Evolutionary conservation across 2,113 vertebrate genomes (phyloP).

Genomic region (Antigone vipio): DNA sequence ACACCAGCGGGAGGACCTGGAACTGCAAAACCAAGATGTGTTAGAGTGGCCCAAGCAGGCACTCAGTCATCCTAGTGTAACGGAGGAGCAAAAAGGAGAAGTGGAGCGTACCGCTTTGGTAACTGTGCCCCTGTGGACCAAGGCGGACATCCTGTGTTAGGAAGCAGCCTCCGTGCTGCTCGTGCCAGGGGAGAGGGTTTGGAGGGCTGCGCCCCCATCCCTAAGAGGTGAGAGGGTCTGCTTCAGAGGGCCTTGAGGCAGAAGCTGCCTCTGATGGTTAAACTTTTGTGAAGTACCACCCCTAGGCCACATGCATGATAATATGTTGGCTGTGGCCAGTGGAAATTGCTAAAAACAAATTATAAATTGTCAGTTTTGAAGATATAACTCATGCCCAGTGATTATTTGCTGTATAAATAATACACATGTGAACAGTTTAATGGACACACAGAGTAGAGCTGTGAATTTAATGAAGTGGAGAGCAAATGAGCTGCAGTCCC

Average conservation of each 20-base stretch:
- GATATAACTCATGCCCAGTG: background rate
- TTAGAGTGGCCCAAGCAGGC: background rate
- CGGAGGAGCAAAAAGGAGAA: background rate
- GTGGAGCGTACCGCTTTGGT: accelerated
- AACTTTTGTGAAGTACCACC: background rate
- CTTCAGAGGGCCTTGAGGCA: background rate
- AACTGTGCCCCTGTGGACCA: accelerated
- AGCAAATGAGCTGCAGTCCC: background rate
- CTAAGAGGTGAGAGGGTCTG: background rate
- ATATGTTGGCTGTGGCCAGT: accelerated
- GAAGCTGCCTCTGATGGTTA: background rate
- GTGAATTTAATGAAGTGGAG: background rate
- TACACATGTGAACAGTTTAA: background rate
- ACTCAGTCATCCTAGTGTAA: background rate
- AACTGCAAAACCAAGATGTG: constrained; percentile 69
- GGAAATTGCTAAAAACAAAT: background rate
- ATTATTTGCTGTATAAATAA: background rate
- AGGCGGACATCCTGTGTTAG: background rate
- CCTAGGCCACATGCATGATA: background rate
- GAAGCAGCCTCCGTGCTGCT: accelerated
- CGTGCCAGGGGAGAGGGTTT: background rate
- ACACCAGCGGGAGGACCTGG: constrained; percentile 95
- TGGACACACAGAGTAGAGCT: background rate
- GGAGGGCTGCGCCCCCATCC: accelerated
- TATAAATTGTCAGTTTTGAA: background rate